Evolutionary conservation across 2,888 invertebrate species (phyloP), one percentile per base, ranked within the genome.

Genomic region (Heliconius charithonia): DNA sequence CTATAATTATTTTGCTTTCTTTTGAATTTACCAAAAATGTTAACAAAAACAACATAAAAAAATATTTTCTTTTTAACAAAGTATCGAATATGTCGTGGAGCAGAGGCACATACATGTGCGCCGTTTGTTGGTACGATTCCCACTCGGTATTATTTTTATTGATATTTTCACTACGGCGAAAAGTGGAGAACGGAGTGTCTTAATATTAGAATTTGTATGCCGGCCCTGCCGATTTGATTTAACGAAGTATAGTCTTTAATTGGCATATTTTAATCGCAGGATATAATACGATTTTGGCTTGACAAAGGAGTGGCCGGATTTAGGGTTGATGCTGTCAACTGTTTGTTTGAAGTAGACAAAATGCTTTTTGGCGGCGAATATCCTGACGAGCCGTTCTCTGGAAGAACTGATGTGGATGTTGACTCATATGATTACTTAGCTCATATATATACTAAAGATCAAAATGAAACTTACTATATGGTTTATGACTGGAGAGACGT

Each of bases 251-350:
- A 6, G 0, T 51, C 19, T 51, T 51, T 51, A 51, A 51, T 51
- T 51, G 19, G 7, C 51, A 51, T 51, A 7, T 51, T 63, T 77
- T 89, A 25, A 69, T 69, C 69, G 78, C 82, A 93, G 97, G 95
- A 96, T 3, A 95, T 97, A 3, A 89, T 98, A 63, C 93, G 94
- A 45, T 98, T 96, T 86, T 99, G 99, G 98, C 87, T 99, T 75
- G 96, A 96, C 16, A 96, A 96, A 87, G 98, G 98, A 4, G 96
- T 98, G 0, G 97, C 97, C 86, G 99, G 99, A 10, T 98, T 99
- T 86, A 96, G 98, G 85, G 95, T 99, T 10, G 97, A 98, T 84
- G 97, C 98, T 0, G 96, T 97, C 0, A 96, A 96, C 86, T 96
- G 96, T 87, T 85, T 97, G 63, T 96, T 94, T 80, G 97, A 97